Evolutionary conservation across 2,113 vertebrate species (phyloP).

Genomic region (Centropristis striata): DNA sequence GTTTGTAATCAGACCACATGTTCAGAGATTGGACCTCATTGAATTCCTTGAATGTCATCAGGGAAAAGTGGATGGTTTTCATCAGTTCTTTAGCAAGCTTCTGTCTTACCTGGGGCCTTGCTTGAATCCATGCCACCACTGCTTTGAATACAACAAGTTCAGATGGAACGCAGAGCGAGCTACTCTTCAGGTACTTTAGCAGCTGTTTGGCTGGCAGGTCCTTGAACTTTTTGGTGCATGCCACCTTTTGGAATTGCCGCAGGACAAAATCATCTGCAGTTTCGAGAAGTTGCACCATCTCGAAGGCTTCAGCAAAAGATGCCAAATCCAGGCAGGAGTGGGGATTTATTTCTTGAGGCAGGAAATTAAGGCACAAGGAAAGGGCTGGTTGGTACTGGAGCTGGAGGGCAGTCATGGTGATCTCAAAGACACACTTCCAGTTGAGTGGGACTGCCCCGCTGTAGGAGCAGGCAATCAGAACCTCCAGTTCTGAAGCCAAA

Average conservation of each 20-base stretch:
- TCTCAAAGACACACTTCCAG: constrained; percentile 88
- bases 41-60: constrained; percentile 91
- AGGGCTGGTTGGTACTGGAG: constrained; percentile 90
- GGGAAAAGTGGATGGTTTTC: constrained; percentile 87
- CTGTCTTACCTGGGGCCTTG: constrained; percentile 79
- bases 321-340: constrained; percentile 82
- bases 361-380: constrained; percentile 87
- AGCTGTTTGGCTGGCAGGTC: constrained; percentile 87
- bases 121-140: constrained; percentile 87
- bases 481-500: constrained; percentile 84
- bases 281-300: constrained; percentile 82
- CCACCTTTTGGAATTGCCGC: constrained; percentile 88
- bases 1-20: constrained; percentile 67
- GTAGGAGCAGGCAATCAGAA: constrained; percentile 89
- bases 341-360: constrained; percentile 86
- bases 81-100: constrained; percentile 84
- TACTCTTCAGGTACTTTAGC: constrained; percentile 85
- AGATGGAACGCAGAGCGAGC: constrained; percentile 86
- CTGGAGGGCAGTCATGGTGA: constrained; percentile 87
- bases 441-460: constrained; percentile 84
- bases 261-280: constrained; percentile 86
- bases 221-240: constrained; percentile 86
- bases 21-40: constrained; percentile 84
- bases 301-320: constrained; percentile 87
- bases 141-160: constrained; percentile 91